These are phyloP conservation scores for Idaea dimidiata DNA, from an alignment of 2,888 invertebrate species.

Conservation along the genomic window DNA sequence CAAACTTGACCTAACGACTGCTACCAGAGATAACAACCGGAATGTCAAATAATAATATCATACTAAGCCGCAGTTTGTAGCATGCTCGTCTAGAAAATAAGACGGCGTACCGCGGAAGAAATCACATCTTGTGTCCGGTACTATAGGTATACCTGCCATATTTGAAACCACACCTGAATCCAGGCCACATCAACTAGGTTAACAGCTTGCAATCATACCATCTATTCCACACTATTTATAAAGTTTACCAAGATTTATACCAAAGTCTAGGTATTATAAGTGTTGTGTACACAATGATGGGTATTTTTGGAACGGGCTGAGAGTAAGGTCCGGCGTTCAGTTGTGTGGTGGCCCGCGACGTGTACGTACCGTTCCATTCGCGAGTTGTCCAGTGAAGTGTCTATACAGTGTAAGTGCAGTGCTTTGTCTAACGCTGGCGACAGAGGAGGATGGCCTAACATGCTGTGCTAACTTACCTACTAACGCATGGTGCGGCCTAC, in stretches of 20 bases:
- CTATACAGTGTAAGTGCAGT: slow-evolving; percentile 68
- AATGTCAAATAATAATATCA: no score
- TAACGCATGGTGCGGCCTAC: slow-evolving; percentile 63
- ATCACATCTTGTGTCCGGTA: neutral
- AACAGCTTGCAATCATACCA: slow-evolving; percentile 44
- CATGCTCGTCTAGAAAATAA: neutral
- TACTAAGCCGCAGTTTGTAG: no score
- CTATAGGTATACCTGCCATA: neutral
- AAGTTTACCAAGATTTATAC: slow-evolving; percentile 60
- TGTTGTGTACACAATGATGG: slow-evolving; percentile 74
- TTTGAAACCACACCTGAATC: slow-evolving; percentile 7
- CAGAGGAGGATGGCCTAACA: slow-evolving; percentile 48
- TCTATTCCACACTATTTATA: slow-evolving; percentile 58
- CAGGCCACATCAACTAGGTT: slow-evolving; percentile 36
- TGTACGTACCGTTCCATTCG: slow-evolving; percentile 38
- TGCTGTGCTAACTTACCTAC: slow-evolving; percentile 73
- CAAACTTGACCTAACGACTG: no score
- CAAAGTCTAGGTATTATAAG: slow-evolving; percentile 69
- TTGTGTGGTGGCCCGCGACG: slow-evolving; percentile 57
- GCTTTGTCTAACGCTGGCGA: slow-evolving; percentile 55
- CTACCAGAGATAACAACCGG: no score
- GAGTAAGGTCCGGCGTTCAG: slow-evolving; percentile 52
- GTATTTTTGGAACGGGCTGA: slow-evolving; percentile 68
- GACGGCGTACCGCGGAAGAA: neutral
- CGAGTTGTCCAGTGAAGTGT: slow-evolving; percentile 33